These are phyloP conservation scores for Ostrea edulis DNA, from an alignment of 1,140 invertebrate species.

Conservation along the genomic window DNA sequence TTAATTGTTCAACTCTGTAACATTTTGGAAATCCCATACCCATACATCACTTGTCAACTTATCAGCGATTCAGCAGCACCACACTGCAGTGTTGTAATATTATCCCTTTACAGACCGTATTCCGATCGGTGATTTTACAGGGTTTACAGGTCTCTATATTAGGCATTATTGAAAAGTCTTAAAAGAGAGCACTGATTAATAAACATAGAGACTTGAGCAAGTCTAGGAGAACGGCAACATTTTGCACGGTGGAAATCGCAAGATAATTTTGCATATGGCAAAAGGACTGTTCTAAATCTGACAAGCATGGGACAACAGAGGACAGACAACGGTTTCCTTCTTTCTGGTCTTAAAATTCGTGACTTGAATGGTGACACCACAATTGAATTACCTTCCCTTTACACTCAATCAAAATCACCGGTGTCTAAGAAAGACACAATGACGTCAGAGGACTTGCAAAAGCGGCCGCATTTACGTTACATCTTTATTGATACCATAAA, in stretches of 20 bases:
- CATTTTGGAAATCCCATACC: too few relatives aligned
- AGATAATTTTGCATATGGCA: constrained; percentile 29
- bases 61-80: too few relatives aligned
- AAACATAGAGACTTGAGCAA: too few relatives aligned
- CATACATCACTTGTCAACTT: too few relatives aligned
- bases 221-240: too few relatives aligned
- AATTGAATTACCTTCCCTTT: background rate
- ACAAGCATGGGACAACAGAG: constrained; percentile 36
- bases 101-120: too few relatives aligned
- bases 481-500: constrained; percentile 38
- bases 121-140: too few relatives aligned
- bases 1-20: too few relatives aligned
- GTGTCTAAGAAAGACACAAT: constrained; percentile 37
- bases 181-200: too few relatives aligned
- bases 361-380: background rate
- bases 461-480: constrained; percentile 41
- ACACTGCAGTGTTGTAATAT: too few relatives aligned
- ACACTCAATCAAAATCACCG: background rate
- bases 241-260: constrained; percentile 45
- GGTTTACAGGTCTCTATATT: too few relatives aligned
- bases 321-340: background rate
- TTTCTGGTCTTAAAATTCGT: constrained; percentile 45
- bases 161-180: too few relatives aligned
- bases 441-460: background rate
- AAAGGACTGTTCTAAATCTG: constrained; percentile 18